Evolutionary conservation across 2,113 vertebrate genomes (phyloP).

Genomic region (Pangasianodon gigas): DNA sequence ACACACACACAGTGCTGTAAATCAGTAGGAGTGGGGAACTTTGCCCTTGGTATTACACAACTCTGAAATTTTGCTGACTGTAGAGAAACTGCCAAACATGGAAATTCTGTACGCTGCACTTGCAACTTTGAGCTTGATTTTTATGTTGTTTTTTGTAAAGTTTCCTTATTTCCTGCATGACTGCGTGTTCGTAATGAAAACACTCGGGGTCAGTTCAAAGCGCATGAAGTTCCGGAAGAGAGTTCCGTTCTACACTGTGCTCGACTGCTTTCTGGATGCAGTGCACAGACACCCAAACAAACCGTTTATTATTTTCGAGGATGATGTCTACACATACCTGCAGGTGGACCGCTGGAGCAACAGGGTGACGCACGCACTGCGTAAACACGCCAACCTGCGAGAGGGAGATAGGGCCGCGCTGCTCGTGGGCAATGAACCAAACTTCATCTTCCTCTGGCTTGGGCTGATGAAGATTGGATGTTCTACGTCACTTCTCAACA

Average conservation of each 20-base stretch:
- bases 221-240: background rate
- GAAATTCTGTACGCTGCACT: background rate
- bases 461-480: conserved; percentile 66
- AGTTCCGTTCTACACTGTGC: background rate
- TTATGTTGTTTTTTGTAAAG: background rate
- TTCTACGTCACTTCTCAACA: conserved; percentile 61
- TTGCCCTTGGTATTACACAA: background rate
- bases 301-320: conserved; percentile 62
- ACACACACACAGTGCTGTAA: background rate
- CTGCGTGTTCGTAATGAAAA: background rate
- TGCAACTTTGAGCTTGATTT: background rate
- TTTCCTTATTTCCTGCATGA: conserved; percentile 30
- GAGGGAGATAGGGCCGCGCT: conserved; percentile 61
- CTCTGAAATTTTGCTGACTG: background rate
- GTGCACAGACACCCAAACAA: conserved; percentile 61
- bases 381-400: conserved; percentile 34
- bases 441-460: conserved; percentile 64
- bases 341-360: conserved; percentile 66
- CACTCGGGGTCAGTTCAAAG: background rate
- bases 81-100: background rate
- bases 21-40: background rate
- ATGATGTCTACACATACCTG: conserved; percentile 58
- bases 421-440: conserved; percentile 64
- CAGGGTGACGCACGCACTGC: conserved; percentile 56
- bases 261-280: conserved; percentile 40